A percentile compares a stretch with the other conserved stretches of the same genome.
These are phyloP conservation scores for Acanthacorydalis orientalis DNA, from an alignment of 2,888 invertebrate species.

Conservation along the genomic window DNA sequence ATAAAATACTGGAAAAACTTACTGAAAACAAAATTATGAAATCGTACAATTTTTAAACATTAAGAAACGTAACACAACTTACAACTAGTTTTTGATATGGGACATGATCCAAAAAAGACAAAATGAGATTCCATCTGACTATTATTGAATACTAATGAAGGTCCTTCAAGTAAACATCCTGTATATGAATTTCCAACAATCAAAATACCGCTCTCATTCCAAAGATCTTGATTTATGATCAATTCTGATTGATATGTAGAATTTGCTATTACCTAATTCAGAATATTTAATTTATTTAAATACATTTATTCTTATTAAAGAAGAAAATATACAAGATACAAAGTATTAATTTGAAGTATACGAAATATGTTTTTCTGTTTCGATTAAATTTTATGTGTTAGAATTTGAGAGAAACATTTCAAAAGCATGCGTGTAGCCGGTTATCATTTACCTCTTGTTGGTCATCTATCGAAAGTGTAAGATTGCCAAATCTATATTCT, in stretches of 20 bases:
- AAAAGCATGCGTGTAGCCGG: neutral
- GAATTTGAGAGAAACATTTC: slow-evolving; percentile 2
- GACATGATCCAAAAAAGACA: slow-evolving; percentile 60
- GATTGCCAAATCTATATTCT: slow-evolving; percentile 40
- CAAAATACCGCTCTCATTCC: slow-evolving; percentile 53
- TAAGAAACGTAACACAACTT: slow-evolving; percentile 18
- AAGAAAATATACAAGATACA: neutral
- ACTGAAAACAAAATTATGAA: too few relatives aligned
- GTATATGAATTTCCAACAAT: slow-evolving; percentile 66
- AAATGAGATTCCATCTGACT: slow-evolving; percentile 44
- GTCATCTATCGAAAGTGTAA: slow-evolving; percentile 33
- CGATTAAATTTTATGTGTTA: slow-evolving; percentile 10
- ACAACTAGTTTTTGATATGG: slow-evolving; percentile 56
- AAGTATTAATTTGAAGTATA: neutral
- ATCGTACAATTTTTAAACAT: neutral
- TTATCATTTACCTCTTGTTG: slow-evolving; percentile 31
- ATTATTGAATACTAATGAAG: slow-evolving; percentile 62
- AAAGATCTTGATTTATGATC: slow-evolving; percentile 50
- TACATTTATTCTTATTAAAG: too few relatives aligned
- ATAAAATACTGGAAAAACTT: too few relatives aligned
- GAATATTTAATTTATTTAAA: neutral
- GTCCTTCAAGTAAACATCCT: slow-evolving; percentile 74
- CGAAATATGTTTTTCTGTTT: slow-evolving; percentile 1
- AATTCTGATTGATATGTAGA: slow-evolving; percentile 61
- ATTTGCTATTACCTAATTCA: slow-evolving; percentile 51